A percentile compares a stretch with the other conserved stretches of the same genome.
phyloP scores from a whole-genome alignment of 2,888 invertebrate genomes.

The Cephus pulcher region DNA sequence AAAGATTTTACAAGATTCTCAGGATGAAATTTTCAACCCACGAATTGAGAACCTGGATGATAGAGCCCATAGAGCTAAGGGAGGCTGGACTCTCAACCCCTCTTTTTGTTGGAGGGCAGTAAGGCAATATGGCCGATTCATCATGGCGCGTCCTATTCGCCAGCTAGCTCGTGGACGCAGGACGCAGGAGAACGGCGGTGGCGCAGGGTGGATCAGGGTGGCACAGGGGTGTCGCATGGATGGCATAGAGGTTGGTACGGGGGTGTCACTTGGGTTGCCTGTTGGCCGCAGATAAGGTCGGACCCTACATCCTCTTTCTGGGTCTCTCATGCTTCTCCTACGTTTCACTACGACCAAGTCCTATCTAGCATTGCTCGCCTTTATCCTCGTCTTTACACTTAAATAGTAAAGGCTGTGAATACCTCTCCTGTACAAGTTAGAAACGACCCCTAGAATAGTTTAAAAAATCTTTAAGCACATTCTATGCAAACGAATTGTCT shows the following conservation, averaged over 20 bases:
- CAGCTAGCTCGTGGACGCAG: slow-evolving; percentile 35
- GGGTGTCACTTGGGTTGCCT: slow-evolving; percentile 43
- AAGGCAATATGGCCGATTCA: slow-evolving; percentile 62
- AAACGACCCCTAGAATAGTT: neutral
- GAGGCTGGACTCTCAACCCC: slow-evolving; percentile 24
- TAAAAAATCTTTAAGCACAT: neutral
- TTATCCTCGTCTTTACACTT: neutral
- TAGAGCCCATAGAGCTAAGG: neutral
- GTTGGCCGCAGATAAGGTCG: slow-evolving; percentile 61
- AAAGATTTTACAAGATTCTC: neutral
- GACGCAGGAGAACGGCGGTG: slow-evolving; percentile 28
- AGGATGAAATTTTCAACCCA: neutral
- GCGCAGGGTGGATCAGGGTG: neutral
- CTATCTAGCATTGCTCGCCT: slow-evolving; percentile 23
- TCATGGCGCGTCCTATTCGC: slow-evolving; percentile 54
- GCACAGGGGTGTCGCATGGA: neutral
- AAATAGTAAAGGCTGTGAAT: neutral
- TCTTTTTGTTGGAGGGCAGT: slow-evolving; percentile 36
- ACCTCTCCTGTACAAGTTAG: neutral
- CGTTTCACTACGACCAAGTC: slow-evolving; percentile 23
- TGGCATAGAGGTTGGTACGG: neutral
- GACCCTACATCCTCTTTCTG: slow-evolving; percentile 55
- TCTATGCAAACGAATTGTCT: neutral
- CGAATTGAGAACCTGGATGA: neutral
- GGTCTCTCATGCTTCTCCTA: slow-evolving; percentile 33